Evolutionary conservation across 35 echinoderm and acorn worm species (phyloP), one percentile per base, ranked within the genome.

Genomic region (Anneissia japonica): DNA sequence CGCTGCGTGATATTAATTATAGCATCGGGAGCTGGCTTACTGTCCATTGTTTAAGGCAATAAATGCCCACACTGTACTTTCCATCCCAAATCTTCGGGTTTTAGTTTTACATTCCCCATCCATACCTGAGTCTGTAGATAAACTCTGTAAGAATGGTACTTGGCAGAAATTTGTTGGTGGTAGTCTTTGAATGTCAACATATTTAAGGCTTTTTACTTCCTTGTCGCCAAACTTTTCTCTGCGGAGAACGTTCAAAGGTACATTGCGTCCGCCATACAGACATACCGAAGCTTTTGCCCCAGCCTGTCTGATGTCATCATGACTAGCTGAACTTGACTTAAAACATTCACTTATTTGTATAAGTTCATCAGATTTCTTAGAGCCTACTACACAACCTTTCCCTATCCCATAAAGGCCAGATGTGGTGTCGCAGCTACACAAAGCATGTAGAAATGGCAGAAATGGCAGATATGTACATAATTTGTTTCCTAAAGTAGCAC

Each of bases 371-470:
- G 11, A 19, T 30, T 37, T 37, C 36, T 81, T 81, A n/a, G n/a
- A n/a, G n/a, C n/a, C n/a, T 56, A 51, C 13, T 29, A 38, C 79
- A 38, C 31, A 39, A 38, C 87, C 87, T 89, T 89, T 89, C 29
- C 64, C 46, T 5, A 83, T 82, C 26, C 87, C 80, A 39, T 83
- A 79, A 32, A 89, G 56, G 38, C 79, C 30, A 74, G 56, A 82
- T 30, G 87, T 89, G 31, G 87, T 83, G 76, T 89, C 87, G 41
- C 79, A 89, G 19, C 87, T 51, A 72, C 79, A 83, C 19, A 83
- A n/a, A 21, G 80, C 87, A 55, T 89, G 87, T 45, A 83, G 3
- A 75, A 89, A 82, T 74, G 79, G 79, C 31, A 83, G 26, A 51
- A 81, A 80, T 38, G n/a, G n/a, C n/a, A n/a, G n/a, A n/a, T n/a